A percentile compares a stretch with the other conserved stretches of the same genome.
These are phyloP conservation scores for Paracentrotus lividus DNA, from an alignment of 53 echinoderm and acorn worm genomes.

Conservation along the genomic window DNA sequence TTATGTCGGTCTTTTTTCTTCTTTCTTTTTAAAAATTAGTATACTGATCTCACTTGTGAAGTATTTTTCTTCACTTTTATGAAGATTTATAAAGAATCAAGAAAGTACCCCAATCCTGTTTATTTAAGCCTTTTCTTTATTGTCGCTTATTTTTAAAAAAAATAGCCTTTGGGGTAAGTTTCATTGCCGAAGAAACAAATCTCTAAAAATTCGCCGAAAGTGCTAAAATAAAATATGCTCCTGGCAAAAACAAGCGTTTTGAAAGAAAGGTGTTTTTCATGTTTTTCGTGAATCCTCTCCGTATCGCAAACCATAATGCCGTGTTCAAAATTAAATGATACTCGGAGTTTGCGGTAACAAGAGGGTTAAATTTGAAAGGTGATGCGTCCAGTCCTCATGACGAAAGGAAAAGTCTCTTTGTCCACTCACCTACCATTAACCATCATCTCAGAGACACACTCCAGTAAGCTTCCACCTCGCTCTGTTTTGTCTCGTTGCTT, in stretches of 20 bases:
- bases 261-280: neutral
- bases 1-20: too few species aligned
- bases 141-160: neutral
- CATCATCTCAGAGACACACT: neutral
- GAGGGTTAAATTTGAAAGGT: neutral
- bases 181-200: neutral
- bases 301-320: neutral
- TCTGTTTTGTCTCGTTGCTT: constrained; percentile 46
- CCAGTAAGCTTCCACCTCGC: constrained; percentile 35
- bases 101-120: too few species aligned
- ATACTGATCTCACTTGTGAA: too few species aligned
- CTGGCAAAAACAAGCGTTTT: neutral
- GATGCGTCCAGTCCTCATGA: neutral
- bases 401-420: neutral
- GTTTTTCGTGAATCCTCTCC: neutral
- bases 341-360: neutral
- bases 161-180: too few species aligned
- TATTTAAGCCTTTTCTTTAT: too few species aligned
- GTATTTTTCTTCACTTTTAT: too few species aligned
- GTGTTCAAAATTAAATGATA: too few species aligned
- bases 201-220: neutral
- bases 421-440: constrained; percentile 40
- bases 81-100: too few species aligned
- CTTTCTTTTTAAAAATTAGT: too few species aligned
- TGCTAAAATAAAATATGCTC: neutral